These are phyloP conservation scores for Ophthalmolycus amberensis DNA, from an alignment of 2,113 vertebrate species.

Conservation along the genomic window DNA sequence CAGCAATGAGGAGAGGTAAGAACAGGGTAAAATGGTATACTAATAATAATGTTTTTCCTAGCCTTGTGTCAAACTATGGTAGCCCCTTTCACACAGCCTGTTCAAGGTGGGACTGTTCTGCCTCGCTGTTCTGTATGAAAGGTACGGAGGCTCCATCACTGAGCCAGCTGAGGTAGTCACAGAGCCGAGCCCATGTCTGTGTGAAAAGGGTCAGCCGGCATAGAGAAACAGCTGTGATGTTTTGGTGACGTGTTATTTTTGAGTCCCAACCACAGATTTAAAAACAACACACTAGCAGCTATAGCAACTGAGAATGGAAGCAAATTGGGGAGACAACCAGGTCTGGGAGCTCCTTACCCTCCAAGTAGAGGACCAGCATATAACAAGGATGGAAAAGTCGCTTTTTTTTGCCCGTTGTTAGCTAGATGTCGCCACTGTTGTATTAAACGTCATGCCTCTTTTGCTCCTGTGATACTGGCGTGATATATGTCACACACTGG, in stretches of 20 bases:
- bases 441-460: neutral
- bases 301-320: neutral
- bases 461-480: neutral
- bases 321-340: neutral
- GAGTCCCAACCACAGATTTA: neutral
- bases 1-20: slow-evolving; percentile 87
- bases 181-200: neutral
- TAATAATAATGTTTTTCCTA: neutral
- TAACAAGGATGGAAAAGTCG: neutral
- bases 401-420: neutral
- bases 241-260: neutral
- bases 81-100: neutral
- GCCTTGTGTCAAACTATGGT: neutral
- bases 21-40: neutral
- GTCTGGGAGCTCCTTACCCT: neutral
- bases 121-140: neutral
- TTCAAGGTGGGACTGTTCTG: neutral
- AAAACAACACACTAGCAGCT: no score
- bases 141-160: neutral
- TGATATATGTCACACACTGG: neutral
- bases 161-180: neutral
- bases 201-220: neutral
- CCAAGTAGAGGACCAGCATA: neutral
- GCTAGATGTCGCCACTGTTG: neutral
- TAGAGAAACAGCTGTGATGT: neutral